Evolutionary conservation across 2,888 invertebrate genomes (phyloP).

Genomic region (Oscheius sp.): DNA sequence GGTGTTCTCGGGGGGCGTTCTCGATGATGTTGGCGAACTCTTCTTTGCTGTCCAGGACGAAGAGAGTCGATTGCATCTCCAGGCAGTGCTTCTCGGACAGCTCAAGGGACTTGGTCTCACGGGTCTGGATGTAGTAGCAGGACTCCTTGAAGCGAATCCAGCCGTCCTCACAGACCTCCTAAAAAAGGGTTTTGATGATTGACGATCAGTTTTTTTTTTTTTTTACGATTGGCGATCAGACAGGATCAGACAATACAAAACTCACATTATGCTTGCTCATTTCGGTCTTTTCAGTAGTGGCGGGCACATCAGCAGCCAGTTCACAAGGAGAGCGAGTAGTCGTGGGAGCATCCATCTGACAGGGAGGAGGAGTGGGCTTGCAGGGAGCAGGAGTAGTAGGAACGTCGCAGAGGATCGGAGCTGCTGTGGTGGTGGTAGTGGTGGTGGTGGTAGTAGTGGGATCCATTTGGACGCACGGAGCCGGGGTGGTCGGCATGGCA

Average conservation of each 20-base stretch:
- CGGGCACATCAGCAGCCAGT: not conserved
- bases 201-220: not conserved
- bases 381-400: slow-evolving; percentile 7
- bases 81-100: slow-evolving; percentile 48
- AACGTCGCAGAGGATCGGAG: not conserved
- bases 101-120: slow-evolving; percentile 40
- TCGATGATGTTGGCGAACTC: slow-evolving; percentile 44
- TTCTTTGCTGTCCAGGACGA: slow-evolving; percentile 49
- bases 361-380: slow-evolving; percentile 8
- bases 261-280: not conserved
- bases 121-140: slow-evolving; percentile 49
- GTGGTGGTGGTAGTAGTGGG: slow-evolving; percentile 6
- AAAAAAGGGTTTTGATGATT: not conserved
- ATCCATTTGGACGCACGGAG: not conserved
- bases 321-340: slow-evolving; percentile 15
- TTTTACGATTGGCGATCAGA: not conserved
- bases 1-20: slow-evolving; percentile 4
- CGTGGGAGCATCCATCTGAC: not conserved
- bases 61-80: slow-evolving; percentile 45
- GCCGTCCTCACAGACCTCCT: slow-evolving; percentile 43
- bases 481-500: slow-evolving; percentile 2
- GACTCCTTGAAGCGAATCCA: slow-evolving; percentile 48
- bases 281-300: not conserved
- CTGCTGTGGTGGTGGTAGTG: slow-evolving; percentile 14
- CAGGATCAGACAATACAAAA: not conserved